Evolutionary conservation across 2,888 invertebrate genomes (phyloP), one percentile per base, ranked within the genome.

Genomic region (Neoitamus cyanurus): DNA sequence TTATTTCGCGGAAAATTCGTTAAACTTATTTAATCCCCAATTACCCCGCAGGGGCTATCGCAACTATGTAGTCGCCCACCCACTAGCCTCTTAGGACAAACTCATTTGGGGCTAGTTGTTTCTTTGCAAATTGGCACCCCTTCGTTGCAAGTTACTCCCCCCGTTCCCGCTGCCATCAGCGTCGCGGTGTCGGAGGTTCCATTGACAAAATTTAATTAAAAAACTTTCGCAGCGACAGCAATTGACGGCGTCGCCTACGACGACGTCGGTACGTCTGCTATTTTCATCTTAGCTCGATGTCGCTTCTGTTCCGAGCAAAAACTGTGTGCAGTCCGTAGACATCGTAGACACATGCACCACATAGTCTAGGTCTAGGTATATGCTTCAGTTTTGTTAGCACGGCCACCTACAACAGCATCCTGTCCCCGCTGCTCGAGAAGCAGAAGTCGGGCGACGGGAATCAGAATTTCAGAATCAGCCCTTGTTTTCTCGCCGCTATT

Each of bases 121-220:
- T 42, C 42, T n/a, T n/a, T n/a, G 42, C 58, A 9, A 25, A 20
- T 42, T 42, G n/a, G 20, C 48, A 20, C 20, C 48, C 48, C 20
- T 48, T 20, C 20, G 20, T 1, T 70, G 30, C 30, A 70, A 28
- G 70, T 70, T 70, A 13, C 5, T 9, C n/a, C 0, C 70, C 7
- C 20, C 30, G 6, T 20, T 7, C 20, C 1, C 48, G 25, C 28
- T 11, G 70, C 30, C 13, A 5, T 15, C 70, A 70, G 13, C 30
- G 70, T 31, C 70, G 31, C 4, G 31, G 25, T 58, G 25, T 15
- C 25, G 30, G 70, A 31, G n/a, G 30, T 70, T 70, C 31, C 70
- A 70, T 31, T 70, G 30, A 34, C 70, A 34, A 70, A 70, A 70
- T 70, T 70, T 70, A 70, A 70, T 70, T 70, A 70, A 70, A 69